Percentiles rank a stretch among this genome's conserved stretches.
Evolutionary conservation across 2,888 invertebrate species (phyloP).

Genomic region (Phortica okadai): DNA sequence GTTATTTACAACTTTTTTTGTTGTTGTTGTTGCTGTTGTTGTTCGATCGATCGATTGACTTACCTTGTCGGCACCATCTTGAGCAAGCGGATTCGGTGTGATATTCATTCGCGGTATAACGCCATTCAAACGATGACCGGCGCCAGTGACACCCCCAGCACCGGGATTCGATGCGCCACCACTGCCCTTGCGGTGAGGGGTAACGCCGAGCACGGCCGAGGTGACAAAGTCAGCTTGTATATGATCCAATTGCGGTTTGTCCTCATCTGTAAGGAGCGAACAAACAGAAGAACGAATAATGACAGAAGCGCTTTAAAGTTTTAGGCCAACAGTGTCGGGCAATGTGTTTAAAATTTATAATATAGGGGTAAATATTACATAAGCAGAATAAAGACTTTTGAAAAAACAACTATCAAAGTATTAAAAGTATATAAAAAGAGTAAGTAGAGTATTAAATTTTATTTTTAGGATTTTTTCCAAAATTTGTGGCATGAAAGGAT

Average conservation of each 20-base stretch:
- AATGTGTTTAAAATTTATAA: too few relatives aligned
- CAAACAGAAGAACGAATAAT: not conserved
- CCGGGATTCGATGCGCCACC: not conserved
- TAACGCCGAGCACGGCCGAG: conserved; percentile 71
- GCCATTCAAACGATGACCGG: conserved; percentile 73
- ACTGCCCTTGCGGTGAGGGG: conserved; percentile 63
- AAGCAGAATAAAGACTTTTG: too few relatives aligned
- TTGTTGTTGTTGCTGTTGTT: not conserved
- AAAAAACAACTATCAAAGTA: not conserved
- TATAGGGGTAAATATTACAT: too few relatives aligned
- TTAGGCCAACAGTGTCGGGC: too few relatives aligned
- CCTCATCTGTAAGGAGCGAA: conserved; percentile 64
- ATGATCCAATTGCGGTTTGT: conserved; percentile 76
- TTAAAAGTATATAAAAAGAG: not conserved
- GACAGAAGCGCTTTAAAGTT: not conserved
- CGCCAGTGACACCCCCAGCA: conserved; percentile 37
- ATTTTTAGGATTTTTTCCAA: too few relatives aligned
- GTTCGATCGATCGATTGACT: conserved; percentile 35
- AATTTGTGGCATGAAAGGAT: too few relatives aligned
- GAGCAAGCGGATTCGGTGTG: conserved; percentile 75
- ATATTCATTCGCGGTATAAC: conserved; percentile 76
- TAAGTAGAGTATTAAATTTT: too few relatives aligned
- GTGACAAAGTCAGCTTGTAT: conserved; percentile 75
- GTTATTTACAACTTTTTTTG: not conserved
- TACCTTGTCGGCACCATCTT: conserved; percentile 73